Evolutionary conservation across 2,113 vertebrate species (phyloP), one percentile per base, ranked within the genome.

Genomic region (Arvicanthis niloticus): DNA sequence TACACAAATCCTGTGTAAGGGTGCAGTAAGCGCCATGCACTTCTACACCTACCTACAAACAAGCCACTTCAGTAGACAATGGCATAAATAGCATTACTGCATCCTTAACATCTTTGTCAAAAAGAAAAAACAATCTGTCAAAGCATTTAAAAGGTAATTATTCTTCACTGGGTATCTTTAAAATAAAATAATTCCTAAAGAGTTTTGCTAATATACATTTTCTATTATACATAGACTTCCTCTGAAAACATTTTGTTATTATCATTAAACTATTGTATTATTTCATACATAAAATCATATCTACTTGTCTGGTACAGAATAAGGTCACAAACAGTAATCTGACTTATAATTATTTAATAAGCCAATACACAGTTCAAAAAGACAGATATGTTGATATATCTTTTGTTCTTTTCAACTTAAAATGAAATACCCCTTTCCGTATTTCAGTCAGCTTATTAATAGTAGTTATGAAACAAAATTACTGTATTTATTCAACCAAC

Each of bases 291-390:
- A 96, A 40, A 91, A 13, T n/a, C 22, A 76, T 82, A 91, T 34
- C 13, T 87, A 94, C 21, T 73, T 60, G 68, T 84, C 80, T 76
- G 16, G 45, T 87, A 91, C 0, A 73, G 89, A 82, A 56, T 70
- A 93, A 24, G 45, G 16, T 91, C 51, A 76, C n/a, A 16, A n/a
- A 40, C 91, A 68, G 60, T 84, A 94, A 91, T 81, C 13, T 77
- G 6, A 92, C 91, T 34, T 95, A 81, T 58, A 95, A 92, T 45
- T 84, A 94, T 91, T 94, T 91, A 84, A 51, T 31, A 94, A 31
- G 82, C 8, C 76, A 94, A 86, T 65, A 82, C 37, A 91, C 1
- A 67, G 5, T 7, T 80, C 7, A 62, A 94, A 96, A 91, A 72
- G 84, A 82, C 17, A 95, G 37, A 89, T 3, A 97, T 1, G 60